Conservation (phyloP, 1,140 invertebrate genomes). For the Colletes latitarsis region DNA sequence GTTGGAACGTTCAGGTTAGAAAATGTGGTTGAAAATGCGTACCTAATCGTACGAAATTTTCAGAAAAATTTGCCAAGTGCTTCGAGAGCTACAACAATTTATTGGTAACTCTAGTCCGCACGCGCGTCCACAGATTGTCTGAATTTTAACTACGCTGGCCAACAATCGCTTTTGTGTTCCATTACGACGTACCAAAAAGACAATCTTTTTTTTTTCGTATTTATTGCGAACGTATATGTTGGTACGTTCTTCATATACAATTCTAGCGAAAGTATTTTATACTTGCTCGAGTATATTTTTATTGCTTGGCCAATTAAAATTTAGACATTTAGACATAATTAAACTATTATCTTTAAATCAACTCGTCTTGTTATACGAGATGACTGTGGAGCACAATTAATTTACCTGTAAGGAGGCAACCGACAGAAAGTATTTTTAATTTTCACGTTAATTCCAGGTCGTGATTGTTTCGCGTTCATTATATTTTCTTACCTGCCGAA, state of each 20-base stretch:
- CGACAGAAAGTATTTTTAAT: slow-evolving; percentile 53
- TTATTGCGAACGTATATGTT: neutral
- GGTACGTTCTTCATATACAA: neutral
- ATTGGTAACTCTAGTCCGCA: too few relatives aligned
- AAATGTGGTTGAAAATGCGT: too few relatives aligned
- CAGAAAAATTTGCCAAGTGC: neutral
- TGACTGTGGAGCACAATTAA: slow-evolving; percentile 28
- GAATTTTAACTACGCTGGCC: neutral
- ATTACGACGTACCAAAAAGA: neutral
- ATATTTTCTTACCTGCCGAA: neutral
- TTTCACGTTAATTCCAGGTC: slow-evolving; percentile 43
- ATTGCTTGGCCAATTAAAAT: neutral
- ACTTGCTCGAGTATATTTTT: slow-evolving; percentile 16
- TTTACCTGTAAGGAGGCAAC: slow-evolving; percentile 9
- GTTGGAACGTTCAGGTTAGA: neutral
- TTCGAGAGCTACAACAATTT: neutral
- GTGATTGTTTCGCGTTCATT: slow-evolving; percentile 13
- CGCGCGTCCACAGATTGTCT: neutral
- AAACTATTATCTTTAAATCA: neutral
- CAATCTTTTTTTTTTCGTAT: neutral
- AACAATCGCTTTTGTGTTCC: neutral
- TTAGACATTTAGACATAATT: neutral
- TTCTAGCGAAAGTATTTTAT: neutral
- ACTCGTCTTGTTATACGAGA: slow-evolving; percentile 29
- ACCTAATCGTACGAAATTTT: neutral